Conservation (phyloP, 2,113 vertebrate genomes). For the Microcebus murinus region DNA sequence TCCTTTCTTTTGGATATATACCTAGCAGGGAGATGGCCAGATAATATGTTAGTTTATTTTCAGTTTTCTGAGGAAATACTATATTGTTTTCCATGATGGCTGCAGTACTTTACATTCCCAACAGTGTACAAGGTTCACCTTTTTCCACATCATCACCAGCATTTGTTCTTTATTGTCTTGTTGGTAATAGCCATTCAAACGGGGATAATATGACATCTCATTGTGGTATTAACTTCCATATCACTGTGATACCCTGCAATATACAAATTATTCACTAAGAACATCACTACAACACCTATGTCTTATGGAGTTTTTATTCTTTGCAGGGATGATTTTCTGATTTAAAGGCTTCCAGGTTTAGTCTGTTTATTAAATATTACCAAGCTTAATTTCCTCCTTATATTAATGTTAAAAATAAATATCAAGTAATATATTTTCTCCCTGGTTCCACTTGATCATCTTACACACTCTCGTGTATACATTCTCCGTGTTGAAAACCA, state of each 20-base stretch:
- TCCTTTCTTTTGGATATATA: too few relatives aligned
- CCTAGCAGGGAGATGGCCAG: too few relatives aligned
- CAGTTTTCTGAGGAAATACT: too few relatives aligned
- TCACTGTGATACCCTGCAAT: background rate
- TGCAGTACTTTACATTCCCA: too few relatives aligned
- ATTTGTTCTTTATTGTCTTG: too few relatives aligned
- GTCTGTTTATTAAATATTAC: background rate
- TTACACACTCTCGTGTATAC: background rate
- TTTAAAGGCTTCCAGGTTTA: background rate
- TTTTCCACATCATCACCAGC: too few relatives aligned
- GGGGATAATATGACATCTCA: too few relatives aligned
- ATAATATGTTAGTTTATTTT: too few relatives aligned
- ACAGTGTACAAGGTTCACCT: too few relatives aligned
- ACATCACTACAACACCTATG: background rate
- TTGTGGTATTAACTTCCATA: too few relatives aligned
- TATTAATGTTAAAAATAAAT: background rate
- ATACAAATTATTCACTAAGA: background rate
- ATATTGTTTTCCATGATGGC: too few relatives aligned
- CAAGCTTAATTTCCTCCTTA: background rate
- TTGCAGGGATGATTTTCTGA: background rate
- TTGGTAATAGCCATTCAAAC: too few relatives aligned
- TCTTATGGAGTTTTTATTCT: background rate
- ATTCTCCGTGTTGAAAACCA: background rate
- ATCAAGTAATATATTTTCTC: background rate
- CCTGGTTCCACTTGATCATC: accelerated